Evolutionary conservation across 2,113 vertebrate genomes (phyloP).

Genomic region (Potamarius usumacintae): DNA sequence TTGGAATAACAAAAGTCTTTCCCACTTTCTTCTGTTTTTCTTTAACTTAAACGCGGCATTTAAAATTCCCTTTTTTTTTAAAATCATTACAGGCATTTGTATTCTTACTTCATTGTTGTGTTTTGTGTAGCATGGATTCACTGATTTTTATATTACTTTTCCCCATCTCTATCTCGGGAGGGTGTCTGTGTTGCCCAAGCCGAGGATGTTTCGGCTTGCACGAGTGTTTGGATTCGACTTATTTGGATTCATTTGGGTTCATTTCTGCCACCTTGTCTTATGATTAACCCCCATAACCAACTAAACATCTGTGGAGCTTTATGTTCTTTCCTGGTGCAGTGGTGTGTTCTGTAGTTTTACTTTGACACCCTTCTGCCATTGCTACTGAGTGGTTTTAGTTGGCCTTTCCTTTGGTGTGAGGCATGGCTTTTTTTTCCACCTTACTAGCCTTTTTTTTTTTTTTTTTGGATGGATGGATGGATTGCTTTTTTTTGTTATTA

Average conservation of each 20-base stretch:
- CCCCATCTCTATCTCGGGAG: conserved; percentile 47
- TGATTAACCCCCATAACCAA: conserved; percentile 46
- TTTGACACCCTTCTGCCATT: conserved; percentile 25
- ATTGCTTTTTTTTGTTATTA: conserved; percentile 69
- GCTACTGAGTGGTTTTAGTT: conserved; percentile 24
- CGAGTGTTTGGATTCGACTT: conserved; percentile 31
- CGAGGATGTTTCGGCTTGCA: conserved; percentile 55
- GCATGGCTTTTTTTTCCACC: conserved; percentile 71
- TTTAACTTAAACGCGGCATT: conserved; percentile 11
- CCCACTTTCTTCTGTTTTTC: conserved; percentile 20
- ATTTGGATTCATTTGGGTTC: conserved; percentile 30
- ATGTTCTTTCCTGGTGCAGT: conserved; percentile 54
- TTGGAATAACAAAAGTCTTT: conserved; percentile 27
- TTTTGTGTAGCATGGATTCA: conserved; percentile 55
- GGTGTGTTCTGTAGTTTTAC: conserved; percentile 47
- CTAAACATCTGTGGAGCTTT: conserved; percentile 44
- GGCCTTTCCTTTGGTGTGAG: conserved; percentile 44
- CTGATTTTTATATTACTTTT: conserved; percentile 47
- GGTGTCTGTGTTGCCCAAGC: conserved; percentile 58
- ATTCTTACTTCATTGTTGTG: neutral
- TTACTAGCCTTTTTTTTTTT: conserved; percentile 50
- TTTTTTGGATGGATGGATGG: conserved; percentile 53
- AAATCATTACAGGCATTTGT: neutral
- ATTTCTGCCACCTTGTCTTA: conserved; percentile 8
- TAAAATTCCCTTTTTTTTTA: conserved; percentile 50